Conservation (phyloP, 1,140 invertebrate species). For the Panulirus ornatus region DNA sequence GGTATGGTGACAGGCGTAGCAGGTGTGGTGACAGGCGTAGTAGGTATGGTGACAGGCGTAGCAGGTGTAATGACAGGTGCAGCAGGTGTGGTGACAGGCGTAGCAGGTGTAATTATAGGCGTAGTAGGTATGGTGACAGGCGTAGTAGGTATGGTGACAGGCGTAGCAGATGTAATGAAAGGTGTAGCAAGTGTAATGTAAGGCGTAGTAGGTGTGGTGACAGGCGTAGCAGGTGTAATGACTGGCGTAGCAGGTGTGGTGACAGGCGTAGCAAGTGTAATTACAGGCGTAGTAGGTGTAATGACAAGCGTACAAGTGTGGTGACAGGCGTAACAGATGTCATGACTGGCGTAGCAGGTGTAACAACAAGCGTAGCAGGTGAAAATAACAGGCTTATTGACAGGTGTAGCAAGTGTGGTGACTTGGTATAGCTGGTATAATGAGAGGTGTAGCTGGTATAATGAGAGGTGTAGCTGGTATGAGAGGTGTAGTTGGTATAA, state of each 20-base stretch:
- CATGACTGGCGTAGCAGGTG: background rate
- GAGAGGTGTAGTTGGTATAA: too few relatives aligned
- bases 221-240: background rate
- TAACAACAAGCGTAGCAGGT: background rate
- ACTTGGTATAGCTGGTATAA: background rate
- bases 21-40: too few relatives aligned
- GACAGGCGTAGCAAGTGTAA: background rate
- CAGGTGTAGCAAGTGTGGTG: background rate
- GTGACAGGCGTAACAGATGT: too few relatives aligned
- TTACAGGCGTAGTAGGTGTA: background rate
- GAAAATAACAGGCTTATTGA: too few relatives aligned
- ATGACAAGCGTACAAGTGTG: too few relatives aligned
- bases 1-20: background rate
- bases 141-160: background rate
- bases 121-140: background rate
- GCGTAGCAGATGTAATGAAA: too few relatives aligned
- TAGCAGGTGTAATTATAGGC: too few relatives aligned
- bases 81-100: background rate
- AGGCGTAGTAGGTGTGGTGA: background rate
- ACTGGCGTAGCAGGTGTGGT: background rate
- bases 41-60: background rate
- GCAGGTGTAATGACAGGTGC: background rate
- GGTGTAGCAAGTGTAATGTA: background rate
- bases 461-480: background rate
- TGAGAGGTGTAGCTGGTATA: background rate